Evolutionary conservation across 2,888 invertebrate species (phyloP).

Genomic region (Acrobasis repandana): DNA sequence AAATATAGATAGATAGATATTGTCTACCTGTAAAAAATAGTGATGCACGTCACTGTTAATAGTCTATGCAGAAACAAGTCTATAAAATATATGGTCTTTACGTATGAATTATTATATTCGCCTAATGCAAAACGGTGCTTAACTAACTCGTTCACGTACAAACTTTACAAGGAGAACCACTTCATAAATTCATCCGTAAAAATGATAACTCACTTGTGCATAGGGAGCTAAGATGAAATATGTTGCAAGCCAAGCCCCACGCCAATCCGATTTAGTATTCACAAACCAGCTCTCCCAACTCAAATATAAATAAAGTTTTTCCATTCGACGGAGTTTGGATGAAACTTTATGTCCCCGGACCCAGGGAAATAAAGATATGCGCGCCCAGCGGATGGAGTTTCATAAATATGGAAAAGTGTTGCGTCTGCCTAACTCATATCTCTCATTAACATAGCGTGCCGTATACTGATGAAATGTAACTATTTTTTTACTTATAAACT

Average conservation of each 20-base stretch:
- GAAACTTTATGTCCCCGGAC: slow-evolving; percentile 64
- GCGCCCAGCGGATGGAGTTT: slow-evolving; percentile 42
- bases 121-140: not conserved
- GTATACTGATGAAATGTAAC: slow-evolving; percentile 16
- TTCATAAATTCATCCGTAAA: slow-evolving; percentile 1
- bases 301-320: slow-evolving; percentile 79
- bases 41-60: too few species aligned
- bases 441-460: slow-evolving; percentile 34
- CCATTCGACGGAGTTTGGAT: slow-evolving; percentile 63
- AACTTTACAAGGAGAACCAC: not conserved
- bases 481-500: slow-evolving; percentile 1
- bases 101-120: not conserved
- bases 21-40: too few species aligned
- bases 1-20: too few species aligned
- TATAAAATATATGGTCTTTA: too few species aligned
- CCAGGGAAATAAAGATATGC: slow-evolving; percentile 72
- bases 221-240: slow-evolving; percentile 40
- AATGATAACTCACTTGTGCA: slow-evolving; percentile 18
- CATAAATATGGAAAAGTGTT: slow-evolving; percentile 51
- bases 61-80: too few species aligned
- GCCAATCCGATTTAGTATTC: slow-evolving; percentile 71
- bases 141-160: not conserved
- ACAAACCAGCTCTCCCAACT: slow-evolving; percentile 65
- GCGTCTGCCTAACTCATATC: slow-evolving; percentile 34
- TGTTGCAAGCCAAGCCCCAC: slow-evolving; percentile 36